Evolutionary conservation across 2,797 vertebrate genomes (phyloP).

Genomic region (Chaenodraco wilsoni): DNA sequence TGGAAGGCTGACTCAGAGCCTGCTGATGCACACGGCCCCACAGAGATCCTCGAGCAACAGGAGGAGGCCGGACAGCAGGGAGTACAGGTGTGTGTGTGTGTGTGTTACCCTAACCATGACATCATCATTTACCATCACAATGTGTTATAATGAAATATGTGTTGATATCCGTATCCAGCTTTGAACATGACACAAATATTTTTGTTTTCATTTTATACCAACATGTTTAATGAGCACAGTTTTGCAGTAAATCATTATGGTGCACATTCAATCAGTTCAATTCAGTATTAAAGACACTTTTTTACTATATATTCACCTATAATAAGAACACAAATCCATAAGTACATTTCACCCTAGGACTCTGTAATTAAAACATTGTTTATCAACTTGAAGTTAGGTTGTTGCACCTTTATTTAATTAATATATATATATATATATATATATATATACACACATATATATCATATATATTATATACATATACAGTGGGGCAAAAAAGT

Average conservation of each 20-base stretch:
- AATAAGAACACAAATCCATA: no score
- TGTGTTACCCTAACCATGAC: constrained; percentile 46
- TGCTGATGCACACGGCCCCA: constrained; percentile 89
- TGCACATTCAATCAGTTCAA: no score
- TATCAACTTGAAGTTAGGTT: no score
- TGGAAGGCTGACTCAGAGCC: constrained; percentile 88
- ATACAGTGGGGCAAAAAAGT: no score
- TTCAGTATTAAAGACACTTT: no score
- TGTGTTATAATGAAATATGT: neutral
- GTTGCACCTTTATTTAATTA: no score
- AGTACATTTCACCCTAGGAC: no score
- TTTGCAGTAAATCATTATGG: neutral
- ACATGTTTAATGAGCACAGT: neutral
- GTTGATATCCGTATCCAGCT: neutral
- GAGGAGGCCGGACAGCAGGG: constrained; percentile 87
- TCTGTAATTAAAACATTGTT: no score
- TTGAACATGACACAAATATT: neutral
- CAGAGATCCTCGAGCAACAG: constrained; percentile 82
- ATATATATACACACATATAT: no score
- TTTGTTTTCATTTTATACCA: neutral
- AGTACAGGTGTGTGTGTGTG: constrained; percentile 86
- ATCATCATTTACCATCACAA: neutral
- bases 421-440: no score
- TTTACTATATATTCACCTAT: no score
- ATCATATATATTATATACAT: no score